A percentile compares a stretch with the other conserved stretches of the same genome.
These are phyloP conservation scores for Odontocerum albicorne DNA, from an alignment of 2,888 invertebrate genomes.

Conservation along the genomic window DNA sequence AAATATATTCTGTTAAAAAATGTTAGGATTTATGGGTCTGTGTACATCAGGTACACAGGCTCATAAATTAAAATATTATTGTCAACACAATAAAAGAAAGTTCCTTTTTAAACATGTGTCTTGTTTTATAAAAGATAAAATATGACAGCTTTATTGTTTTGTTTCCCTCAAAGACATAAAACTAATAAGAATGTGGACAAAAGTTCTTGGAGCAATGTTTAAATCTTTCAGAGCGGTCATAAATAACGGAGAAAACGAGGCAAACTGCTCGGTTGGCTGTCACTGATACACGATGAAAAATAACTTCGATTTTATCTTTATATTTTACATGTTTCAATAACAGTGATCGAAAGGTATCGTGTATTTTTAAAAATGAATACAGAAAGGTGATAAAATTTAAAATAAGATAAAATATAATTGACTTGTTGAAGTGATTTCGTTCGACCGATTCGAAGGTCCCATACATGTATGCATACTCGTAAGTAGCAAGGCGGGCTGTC, in stretches of 20 bases:
- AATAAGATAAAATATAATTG: too few relatives aligned
- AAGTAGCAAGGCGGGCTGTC: slow-evolving; percentile 13
- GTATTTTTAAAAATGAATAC: neutral
- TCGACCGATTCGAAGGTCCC: slow-evolving; percentile 10
- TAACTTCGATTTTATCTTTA: slow-evolving; percentile 12
- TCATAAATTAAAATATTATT: too few relatives aligned
- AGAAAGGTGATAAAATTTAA: slow-evolving; percentile 10
- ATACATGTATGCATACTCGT: neutral
- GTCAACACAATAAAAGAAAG: too few relatives aligned
- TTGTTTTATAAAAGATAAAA: too few relatives aligned
- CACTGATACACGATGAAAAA: slow-evolving; percentile 2
- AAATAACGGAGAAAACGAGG: slow-evolving; percentile 3
- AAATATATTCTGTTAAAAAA: too few relatives aligned
- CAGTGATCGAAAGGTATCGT: too few relatives aligned
- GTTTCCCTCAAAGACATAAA: too few relatives aligned
- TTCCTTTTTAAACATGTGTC: too few relatives aligned
- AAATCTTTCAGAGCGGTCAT: slow-evolving; percentile 1
- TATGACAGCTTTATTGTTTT: too few relatives aligned
- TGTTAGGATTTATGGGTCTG: too few relatives aligned
- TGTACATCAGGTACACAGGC: too few relatives aligned
- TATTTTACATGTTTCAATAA: slow-evolving; percentile 11
- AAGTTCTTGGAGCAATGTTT: neutral
- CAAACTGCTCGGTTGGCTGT: neutral
- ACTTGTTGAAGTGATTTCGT: slow-evolving; percentile 12
- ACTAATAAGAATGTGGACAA: too few relatives aligned